These are phyloP conservation scores for Zaprionus camerounensis DNA, from an alignment of 1,140 invertebrate genomes.

Conservation along the genomic window DNA sequence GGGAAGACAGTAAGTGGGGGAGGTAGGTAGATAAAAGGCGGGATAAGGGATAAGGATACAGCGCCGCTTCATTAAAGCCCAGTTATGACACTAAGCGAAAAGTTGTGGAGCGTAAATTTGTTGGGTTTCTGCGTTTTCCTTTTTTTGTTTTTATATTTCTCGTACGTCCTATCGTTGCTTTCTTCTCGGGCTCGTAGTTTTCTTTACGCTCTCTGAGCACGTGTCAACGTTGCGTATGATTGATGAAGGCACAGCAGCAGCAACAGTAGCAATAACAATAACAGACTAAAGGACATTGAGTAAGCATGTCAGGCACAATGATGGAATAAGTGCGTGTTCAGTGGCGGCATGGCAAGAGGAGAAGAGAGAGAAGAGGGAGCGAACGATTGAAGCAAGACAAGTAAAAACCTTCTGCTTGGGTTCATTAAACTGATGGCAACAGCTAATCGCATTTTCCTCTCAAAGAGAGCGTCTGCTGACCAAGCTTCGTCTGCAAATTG, in stretches of 20 bases:
- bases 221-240: constrained; percentile 80
- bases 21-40: not conserved
- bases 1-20: not conserved
- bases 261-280: constrained; percentile 32
- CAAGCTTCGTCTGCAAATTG: constrained; percentile 34
- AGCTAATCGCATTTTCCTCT: constrained; percentile 46
- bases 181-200: constrained; percentile 34
- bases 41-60: constrained; percentile 45
- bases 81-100: constrained; percentile 66
- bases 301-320: constrained; percentile 54
- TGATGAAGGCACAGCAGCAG: constrained; percentile 62
- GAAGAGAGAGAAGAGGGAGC: not conserved
- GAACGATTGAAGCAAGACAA: constrained; percentile 16
- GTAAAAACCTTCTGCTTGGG: constrained; percentile 48
- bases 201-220: constrained; percentile 52
- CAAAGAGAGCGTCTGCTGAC: not conserved
- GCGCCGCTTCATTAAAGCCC: constrained; percentile 73
- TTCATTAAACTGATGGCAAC: constrained; percentile 56
- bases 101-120: constrained; percentile 51
- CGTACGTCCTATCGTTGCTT: constrained; percentile 3
- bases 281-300: constrained; percentile 44
- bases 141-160: not conserved
- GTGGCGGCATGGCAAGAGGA: not conserved
- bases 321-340: constrained; percentile 49
- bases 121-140: constrained; percentile 16